A percentile compares a stretch with the other conserved stretches of the same genome.
Evolutionary conservation across 2,888 invertebrate species (phyloP).

Genomic region (Epirrhoe tristata): DNA sequence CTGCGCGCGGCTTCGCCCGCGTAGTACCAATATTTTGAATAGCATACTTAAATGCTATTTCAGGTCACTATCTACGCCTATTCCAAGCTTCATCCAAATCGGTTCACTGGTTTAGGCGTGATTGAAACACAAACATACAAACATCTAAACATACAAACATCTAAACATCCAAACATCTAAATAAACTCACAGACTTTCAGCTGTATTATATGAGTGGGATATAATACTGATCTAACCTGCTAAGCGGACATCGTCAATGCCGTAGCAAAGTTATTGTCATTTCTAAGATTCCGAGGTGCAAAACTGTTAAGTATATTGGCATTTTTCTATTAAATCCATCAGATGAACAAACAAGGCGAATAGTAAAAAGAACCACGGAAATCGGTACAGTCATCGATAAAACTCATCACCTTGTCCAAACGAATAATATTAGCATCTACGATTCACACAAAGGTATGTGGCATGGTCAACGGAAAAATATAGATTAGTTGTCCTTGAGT

Average conservation of each 20-base stretch:
- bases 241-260: background rate
- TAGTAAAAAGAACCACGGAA: conserved; percentile 5
- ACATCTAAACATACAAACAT: no score
- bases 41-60: no score
- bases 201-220: no score
- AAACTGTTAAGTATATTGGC: conserved; percentile 8
- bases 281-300: background rate
- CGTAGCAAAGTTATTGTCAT: background rate
- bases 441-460: conserved; percentile 8
- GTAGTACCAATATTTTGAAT: no score
- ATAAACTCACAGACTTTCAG: no score
- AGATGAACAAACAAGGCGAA: conserved; percentile 9
- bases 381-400: conserved; percentile 4
- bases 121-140: no score
- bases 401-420: conserved; percentile 17
- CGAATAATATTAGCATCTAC: conserved; percentile 6
- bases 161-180: no score
- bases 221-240: no score
- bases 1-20: no score
- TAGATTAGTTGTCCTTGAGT: conserved; percentile 8
- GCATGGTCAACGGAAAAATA: conserved; percentile 18
- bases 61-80: no score
- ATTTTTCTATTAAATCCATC: conserved; percentile 12
- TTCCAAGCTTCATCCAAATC: no score
- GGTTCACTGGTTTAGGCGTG: no score